Conservation (phyloP, 2,797 vertebrate genomes). For the Enteromius argenteus region DNA sequence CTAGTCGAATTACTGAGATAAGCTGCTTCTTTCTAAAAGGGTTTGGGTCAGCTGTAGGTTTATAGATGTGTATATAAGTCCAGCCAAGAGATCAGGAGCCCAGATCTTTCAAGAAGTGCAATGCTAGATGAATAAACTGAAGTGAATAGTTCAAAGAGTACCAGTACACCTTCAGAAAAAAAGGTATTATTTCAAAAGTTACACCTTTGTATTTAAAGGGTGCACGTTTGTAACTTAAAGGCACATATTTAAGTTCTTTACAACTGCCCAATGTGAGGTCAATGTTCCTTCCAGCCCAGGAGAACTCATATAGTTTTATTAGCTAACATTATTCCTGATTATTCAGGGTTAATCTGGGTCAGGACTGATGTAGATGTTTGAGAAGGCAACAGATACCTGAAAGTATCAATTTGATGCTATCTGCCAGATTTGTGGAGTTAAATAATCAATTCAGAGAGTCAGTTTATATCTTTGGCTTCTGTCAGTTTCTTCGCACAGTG, state of each 20-base stretch:
- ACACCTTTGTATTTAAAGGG: neutral
- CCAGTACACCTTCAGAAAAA: neutral
- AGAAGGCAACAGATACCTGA: neutral
- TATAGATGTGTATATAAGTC: neutral
- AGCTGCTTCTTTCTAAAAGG: slow-evolving; percentile 7
- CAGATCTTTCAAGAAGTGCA: neutral
- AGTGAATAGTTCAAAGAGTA: neutral
- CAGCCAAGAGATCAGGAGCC: neutral
- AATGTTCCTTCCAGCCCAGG: neutral
- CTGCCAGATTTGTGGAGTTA: neutral
- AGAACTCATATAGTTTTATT: neutral
- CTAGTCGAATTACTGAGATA: neutral
- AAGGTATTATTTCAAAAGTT: neutral
- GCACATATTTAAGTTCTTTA: neutral
- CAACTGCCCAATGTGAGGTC: neutral
- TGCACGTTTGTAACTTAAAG: neutral
- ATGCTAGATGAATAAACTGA: neutral
- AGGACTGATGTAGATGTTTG: neutral
- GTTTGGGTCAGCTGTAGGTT: slow-evolving; percentile 20
- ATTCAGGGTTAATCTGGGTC: neutral
- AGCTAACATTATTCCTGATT: neutral
- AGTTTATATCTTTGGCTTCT: slow-evolving; percentile 22
- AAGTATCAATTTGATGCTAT: neutral
- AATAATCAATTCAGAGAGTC: slow-evolving; percentile 24
- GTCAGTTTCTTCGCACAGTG: slow-evolving; percentile 39